Evolutionary conservation across 2,888 invertebrate species (phyloP), one percentile per base, ranked within the genome.

Genomic region (Tricholauxania praeusta): DNA sequence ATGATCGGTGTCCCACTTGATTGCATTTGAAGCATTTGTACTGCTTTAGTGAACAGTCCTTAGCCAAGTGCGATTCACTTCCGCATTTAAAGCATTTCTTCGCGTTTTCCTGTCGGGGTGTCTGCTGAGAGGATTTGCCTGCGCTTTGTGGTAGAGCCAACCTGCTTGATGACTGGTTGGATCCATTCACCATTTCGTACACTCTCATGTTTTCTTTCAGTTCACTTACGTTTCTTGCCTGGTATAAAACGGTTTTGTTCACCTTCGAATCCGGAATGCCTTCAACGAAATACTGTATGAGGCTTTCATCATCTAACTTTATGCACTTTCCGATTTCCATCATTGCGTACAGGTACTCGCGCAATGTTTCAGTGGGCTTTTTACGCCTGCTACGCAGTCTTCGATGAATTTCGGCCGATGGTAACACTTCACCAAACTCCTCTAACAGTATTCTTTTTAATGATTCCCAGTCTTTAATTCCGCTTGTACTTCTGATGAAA

Each of bases 221-320:
- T 4, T 75, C 63, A 0, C 22, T 52, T 0, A 75, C 0, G 28
- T 71, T n/a, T 10, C 48, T 62, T 3, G 74, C 70, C 57, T 76
- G 76, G 47, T 73, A 76, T 22, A 77, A 32, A 28, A 68, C 57
- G 4, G 32, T 19, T 32, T 77, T 77, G 19, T 72, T 74, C 10
- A 39, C 28, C 10, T 55, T 64, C 1, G 17, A 48, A 22, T 76
- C 75, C 0, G 73, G 74, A 12, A 74, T 74, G 1, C 75, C 75
- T 12, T 75, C 72, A 0, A 74, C 63, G 51, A 72, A 74, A 59
- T 76, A 77, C 14, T 72, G 66, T 12, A 77, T 77, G 0, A 74
- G 14, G 19, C 75, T 76, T n/a, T 63, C 71, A 14, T 75, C 74
- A 17, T 74, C 75, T 12, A 74, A 39, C 1, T 69, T 55, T 12